These are phyloP conservation scores for Neoascia interrupta DNA, from an alignment of 2,888 invertebrate species.

Conservation along the genomic window DNA sequence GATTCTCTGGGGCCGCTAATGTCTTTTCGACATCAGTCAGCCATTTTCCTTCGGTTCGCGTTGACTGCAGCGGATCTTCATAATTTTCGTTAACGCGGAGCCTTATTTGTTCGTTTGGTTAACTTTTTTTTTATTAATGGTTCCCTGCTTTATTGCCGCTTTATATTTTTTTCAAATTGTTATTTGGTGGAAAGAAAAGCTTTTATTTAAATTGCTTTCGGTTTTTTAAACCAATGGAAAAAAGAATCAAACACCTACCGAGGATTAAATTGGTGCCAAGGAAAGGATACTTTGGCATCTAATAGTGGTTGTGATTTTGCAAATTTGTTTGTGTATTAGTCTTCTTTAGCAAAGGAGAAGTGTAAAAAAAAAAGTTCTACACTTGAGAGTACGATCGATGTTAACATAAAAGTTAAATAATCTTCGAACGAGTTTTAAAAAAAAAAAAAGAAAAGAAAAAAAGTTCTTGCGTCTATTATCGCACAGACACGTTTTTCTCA, in stretches of 20 bases:
- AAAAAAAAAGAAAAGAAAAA: neutral
- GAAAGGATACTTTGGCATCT: constrained; percentile 9
- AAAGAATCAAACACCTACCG: too few relatives aligned
- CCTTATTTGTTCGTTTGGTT: constrained; percentile 46
- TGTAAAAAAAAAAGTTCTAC: neutral
- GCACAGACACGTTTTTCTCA: neutral
- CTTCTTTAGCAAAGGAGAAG: constrained; percentile 9
- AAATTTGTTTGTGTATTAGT: constrained; percentile 5
- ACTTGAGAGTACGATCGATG: constrained; percentile 14
- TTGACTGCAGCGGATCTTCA: constrained; percentile 64
- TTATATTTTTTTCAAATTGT: constrained; percentile 6
- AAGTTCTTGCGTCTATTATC: constrained; percentile 1
- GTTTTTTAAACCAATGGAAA: too few relatives aligned
- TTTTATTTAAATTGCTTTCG: neutral
- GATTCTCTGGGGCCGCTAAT: constrained; percentile 62
- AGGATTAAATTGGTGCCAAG: too few relatives aligned
- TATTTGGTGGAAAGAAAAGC: neutral
- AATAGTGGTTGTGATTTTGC: constrained; percentile 28
- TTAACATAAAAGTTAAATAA: constrained; percentile 21
- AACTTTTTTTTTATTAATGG: constrained; percentile 30
- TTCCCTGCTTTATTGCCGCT: constrained; percentile 27
- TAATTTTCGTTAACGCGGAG: constrained; percentile 55
- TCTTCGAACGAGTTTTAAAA: neutral
- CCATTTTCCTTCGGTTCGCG: constrained; percentile 79
- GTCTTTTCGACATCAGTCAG: constrained; percentile 75